Conservation (phyloP, 2,113 vertebrate species). For the Delphinus delphis region DNA sequence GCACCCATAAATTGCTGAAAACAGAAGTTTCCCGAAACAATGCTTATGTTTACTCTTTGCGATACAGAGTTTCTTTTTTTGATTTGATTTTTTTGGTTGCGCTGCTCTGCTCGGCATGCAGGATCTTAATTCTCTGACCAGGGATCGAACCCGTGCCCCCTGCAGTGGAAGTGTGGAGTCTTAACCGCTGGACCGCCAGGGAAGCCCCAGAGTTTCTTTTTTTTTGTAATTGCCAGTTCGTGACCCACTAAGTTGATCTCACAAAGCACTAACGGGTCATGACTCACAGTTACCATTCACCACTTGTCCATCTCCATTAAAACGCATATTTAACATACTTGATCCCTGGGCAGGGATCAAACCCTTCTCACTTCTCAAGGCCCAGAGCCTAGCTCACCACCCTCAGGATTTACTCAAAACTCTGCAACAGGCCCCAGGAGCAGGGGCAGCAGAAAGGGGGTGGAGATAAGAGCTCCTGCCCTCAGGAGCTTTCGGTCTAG, state of each 20-base stretch:
- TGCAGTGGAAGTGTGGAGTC: not conserved
- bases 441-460: not conserved
- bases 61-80: not conserved
- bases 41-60: not conserved
- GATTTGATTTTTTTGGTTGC: not conserved
- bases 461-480: not conserved
- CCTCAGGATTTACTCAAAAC: not conserved
- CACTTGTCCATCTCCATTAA: conserved; percentile 48
- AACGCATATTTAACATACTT: not conserved
- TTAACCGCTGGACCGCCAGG: not conserved
- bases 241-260: conserved; percentile 57
- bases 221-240: conserved; percentile 42
- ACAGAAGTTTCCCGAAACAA: not conserved
- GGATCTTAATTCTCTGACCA: not conserved
- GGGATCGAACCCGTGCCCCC: not conserved
- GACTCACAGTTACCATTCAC: not conserved
- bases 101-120: not conserved
- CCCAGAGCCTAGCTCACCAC: not conserved
- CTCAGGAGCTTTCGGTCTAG: not conserved
- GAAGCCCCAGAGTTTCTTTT: not conserved
- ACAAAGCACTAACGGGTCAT: conserved; percentile 47
- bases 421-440: not conserved
- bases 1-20: not conserved
- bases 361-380: not conserved
- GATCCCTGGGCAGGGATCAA: conserved; percentile 22